These are phyloP conservation scores for Zygothrica quintamaculata DNA, from an alignment of 2,888 invertebrate species.

Conservation along the genomic window DNA sequence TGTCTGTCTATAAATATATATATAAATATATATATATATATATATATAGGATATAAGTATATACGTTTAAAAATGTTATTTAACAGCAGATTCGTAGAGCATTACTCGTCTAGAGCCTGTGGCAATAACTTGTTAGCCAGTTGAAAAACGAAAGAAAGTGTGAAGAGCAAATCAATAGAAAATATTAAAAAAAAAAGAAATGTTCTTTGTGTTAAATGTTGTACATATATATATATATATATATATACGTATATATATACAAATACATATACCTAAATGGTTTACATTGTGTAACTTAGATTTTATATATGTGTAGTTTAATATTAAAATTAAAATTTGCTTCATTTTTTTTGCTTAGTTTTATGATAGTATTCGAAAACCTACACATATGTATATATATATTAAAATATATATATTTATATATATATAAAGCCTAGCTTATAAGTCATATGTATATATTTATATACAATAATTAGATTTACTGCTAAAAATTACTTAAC, in stretches of 20 bases:
- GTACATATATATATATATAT: conserved; percentile 8
- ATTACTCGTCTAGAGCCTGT: conserved; percentile 1
- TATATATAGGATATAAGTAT: background rate
- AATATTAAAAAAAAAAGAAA: background rate
- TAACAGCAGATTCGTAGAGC: conserved; percentile 3
- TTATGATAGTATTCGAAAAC: too few species aligned
- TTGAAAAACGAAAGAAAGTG: background rate
- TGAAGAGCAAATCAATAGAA: background rate
- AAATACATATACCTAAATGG: background rate
- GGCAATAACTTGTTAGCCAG: conserved; percentile 34
- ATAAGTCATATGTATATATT: conserved; percentile 41
- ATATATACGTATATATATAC: conserved; percentile 6
- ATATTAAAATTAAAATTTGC: too few species aligned
- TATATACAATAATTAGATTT: conserved; percentile 52
- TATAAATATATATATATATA: conserved; percentile 9
- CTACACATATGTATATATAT: too few species aligned
- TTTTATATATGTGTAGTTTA: too few species aligned
- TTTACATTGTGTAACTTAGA: too few species aligned
- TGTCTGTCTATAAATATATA: background rate
- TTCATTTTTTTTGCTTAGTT: too few species aligned
- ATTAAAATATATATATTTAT: background rate
- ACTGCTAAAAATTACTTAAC: conserved; percentile 7
- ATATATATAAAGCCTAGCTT: conserved; percentile 45
- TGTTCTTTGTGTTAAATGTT: conserved; percentile 2
- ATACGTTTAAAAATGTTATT: background rate